Evolutionary conservation across 1,140 invertebrate genomes (phyloP).

Genomic region (Lycorma delicatula): DNA sequence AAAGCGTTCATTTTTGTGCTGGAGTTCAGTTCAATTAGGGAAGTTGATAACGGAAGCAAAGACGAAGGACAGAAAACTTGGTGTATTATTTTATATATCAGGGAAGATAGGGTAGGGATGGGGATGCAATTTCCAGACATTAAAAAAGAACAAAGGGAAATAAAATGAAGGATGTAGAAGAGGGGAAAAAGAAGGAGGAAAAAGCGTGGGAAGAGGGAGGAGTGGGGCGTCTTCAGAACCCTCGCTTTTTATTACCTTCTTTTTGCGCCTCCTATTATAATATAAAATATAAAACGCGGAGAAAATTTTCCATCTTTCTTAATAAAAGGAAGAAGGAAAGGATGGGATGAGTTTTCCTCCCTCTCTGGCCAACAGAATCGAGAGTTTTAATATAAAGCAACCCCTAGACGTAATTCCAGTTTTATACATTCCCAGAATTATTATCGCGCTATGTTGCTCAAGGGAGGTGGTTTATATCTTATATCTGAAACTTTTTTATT

Average conservation of each 20-base stretch:
- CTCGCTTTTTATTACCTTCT: constrained; percentile 24
- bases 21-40: constrained; percentile 1
- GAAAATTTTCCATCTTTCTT: constrained; percentile 19
- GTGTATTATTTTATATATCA: constrained; percentile 15
- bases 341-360: background rate
- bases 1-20: background rate
- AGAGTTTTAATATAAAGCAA: constrained; percentile 1
- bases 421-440: constrained; percentile 2
- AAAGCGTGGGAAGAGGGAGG: background rate
- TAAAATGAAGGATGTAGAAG: constrained; percentile 21
- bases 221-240: background rate
- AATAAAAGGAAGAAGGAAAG: constrained; percentile 11
- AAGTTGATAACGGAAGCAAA: background rate
- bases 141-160: constrained; percentile 27
- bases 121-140: constrained; percentile 24
- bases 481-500: constrained; percentile 1
- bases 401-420: background rate
- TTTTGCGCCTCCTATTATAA: constrained; percentile 15
- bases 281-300: constrained; percentile 22
- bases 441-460: constrained; percentile 1
- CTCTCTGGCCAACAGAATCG: background rate
- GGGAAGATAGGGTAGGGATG: constrained; percentile 4
- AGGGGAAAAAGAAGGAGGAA: background rate
- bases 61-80: constrained; percentile 8
- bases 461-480: background rate